phyloP scores from a whole-genome alignment of 2,113 vertebrate species.

The Sigmodon hispidus region DNA sequence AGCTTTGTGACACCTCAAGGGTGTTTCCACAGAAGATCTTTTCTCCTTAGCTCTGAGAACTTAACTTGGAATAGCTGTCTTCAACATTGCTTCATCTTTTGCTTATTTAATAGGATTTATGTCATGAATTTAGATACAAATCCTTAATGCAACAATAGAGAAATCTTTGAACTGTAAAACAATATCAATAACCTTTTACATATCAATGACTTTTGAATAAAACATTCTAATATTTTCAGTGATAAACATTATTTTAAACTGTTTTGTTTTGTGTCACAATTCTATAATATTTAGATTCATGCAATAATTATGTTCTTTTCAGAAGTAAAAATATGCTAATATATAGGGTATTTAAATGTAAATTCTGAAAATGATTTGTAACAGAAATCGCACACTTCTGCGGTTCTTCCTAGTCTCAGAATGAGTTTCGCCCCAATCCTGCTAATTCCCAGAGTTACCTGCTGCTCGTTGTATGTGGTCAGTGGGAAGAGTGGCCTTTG shows the following conservation, averaged over 20 bases:
- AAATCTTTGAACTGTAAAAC: slow-evolving; percentile 48
- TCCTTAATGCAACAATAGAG: slow-evolving; percentile 32
- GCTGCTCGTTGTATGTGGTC: slow-evolving; percentile 92
- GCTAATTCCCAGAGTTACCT: slow-evolving; percentile 85
- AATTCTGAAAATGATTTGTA: slow-evolving; percentile 47
- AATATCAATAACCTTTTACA: neutral
- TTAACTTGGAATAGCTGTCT: slow-evolving; percentile 29
- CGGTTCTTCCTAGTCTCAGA: neutral
- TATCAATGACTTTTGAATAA: neutral
- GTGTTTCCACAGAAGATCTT: neutral
- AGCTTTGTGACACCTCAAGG: neutral
- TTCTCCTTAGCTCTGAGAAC: slow-evolving; percentile 1
- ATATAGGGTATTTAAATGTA: neutral
- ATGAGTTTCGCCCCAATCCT: neutral
- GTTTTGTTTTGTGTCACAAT: slow-evolving; percentile 8
- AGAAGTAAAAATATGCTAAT: slow-evolving; percentile 46
- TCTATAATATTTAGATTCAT: slow-evolving; percentile 40
- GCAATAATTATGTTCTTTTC: slow-evolving; percentile 29
- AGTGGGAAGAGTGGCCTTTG: slow-evolving; percentile 93
- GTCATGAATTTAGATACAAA: slow-evolving; percentile 32
- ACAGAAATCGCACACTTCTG: neutral
- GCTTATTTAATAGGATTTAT: slow-evolving; percentile 40
- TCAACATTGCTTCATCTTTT: neutral
- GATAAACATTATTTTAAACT: neutral
- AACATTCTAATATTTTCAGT: neutral